Base-by-base conservation (phyloP, 2,797 vertebrate genomes). In the Stomatorhinus walkeri region DNA sequence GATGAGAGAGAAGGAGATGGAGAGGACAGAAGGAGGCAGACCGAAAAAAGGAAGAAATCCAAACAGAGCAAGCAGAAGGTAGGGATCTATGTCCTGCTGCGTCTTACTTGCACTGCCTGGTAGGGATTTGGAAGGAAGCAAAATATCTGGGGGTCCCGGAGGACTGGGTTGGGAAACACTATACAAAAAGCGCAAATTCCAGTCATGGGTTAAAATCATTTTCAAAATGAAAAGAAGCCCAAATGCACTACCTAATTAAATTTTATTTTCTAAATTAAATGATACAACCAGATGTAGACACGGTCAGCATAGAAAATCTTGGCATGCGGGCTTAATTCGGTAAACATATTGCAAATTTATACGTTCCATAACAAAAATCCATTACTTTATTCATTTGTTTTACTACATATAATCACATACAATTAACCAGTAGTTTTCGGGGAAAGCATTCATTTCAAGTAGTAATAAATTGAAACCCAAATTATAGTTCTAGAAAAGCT, bases 11-110 rank as follows among this genome's bases (percentile, higher is more conserved):
- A 91, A 79, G 95, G 94, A n/a, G 93, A 93, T 51, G 90, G 89
- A 40, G 94, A 93, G 68, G 92, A 94, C 76, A 81, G 91, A 10
- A 93, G 90, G 86, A 94, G 52, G 81, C 92, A 94, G 88, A 89
- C 9, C 1, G 89, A 96, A 89, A 97, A 96, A 90, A 95, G 94
- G 87, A 96, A 95, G 93, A 98, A 97, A 92, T 92, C 95, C 85
- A 99, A 98, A 91, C 96, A 96, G 90, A 95, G 96, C 59, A 97
- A 97, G 92, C 97, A 96, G 92, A 96, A 96, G 94, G 98, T 98
- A 88, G 93, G 91, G 36, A 46, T 3, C 10, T 40, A 0, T 12
- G 36, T 49, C 7, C 7, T 10, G 28, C 40, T 14, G 9, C 19
- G 7, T 24, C n/a, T 51, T 1, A 16, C 36, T 43, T 2, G 10